Evolutionary conservation across 2,797 vertebrate species (phyloP).

Genomic region (Myotis planiceps): DNA sequence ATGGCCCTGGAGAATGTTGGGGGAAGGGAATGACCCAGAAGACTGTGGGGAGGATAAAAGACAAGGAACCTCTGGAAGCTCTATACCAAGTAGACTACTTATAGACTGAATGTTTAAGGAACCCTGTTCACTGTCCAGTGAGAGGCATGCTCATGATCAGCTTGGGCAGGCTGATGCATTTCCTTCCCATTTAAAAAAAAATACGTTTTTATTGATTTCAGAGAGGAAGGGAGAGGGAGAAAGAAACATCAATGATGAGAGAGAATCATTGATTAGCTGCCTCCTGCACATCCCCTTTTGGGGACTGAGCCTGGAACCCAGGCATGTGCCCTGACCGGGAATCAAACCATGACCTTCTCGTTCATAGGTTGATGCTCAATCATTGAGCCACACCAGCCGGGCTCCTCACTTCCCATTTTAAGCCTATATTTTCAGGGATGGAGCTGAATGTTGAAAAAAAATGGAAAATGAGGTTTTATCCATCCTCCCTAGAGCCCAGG

Average conservation of each 20-base stretch:
- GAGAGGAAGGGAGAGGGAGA: too few species aligned
- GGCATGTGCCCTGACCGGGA: too few species aligned
- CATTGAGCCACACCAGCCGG: too few species aligned
- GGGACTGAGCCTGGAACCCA: too few species aligned
- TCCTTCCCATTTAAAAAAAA: neutral
- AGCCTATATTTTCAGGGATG: neutral
- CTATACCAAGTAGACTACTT: neutral
- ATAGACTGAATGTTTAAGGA: neutral
- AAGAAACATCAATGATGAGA: too few species aligned
- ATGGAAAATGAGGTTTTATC: neutral
- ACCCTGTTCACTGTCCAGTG: accelerated
- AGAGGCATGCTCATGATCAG: neutral
- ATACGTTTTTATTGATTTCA: too few species aligned
- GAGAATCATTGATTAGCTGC: too few species aligned
- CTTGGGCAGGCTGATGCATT: neutral
- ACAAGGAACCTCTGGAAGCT: neutral
- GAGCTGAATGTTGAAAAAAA: neutral
- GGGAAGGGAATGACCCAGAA: neutral
- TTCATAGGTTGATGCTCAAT: too few species aligned
- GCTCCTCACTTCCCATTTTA: neutral
- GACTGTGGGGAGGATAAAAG: neutral
- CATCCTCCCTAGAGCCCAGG: neutral
- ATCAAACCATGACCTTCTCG: too few species aligned
- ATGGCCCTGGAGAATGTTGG: neutral
- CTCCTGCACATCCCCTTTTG: too few species aligned